A percentile compares a stretch with the other conserved stretches of the same genome.
Evolutionary conservation across 2,113 vertebrate species (phyloP).

Genomic region (Tamias sibiricus): DNA sequence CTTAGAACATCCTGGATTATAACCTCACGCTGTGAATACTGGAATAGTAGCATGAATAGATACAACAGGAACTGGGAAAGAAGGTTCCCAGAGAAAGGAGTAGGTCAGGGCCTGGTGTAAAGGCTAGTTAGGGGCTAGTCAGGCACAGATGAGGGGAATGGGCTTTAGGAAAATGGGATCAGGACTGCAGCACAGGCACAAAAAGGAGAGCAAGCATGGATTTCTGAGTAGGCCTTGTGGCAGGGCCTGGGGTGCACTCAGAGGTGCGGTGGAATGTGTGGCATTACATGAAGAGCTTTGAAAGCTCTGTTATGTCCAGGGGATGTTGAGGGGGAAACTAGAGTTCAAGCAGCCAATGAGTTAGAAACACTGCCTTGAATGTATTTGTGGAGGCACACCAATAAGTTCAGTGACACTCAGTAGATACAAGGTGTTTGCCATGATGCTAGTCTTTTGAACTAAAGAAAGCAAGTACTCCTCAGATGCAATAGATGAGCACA

Average conservation of each 20-base stretch:
- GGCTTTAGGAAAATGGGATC: not conserved
- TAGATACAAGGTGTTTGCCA: not conserved
- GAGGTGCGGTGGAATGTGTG: not conserved
- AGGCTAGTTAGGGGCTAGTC: not conserved
- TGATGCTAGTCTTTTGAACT: not conserved
- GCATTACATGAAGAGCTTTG: not conserved
- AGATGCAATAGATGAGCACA: not conserved
- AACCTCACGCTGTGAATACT: not conserved
- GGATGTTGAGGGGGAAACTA: not conserved
- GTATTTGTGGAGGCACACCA: not conserved
- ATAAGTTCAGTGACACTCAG: not conserved
- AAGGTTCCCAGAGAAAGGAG: not conserved
- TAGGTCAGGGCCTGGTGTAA: not conserved
- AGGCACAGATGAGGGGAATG: not conserved
- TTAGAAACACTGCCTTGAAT: not conserved
- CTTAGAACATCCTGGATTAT: too few relatives aligned
- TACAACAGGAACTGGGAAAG: not conserved
- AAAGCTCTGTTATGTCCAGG: not conserved
- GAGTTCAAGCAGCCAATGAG: not conserved
- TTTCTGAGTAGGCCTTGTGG: not conserved
- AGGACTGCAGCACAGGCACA: not conserved
- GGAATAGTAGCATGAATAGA: not conserved
- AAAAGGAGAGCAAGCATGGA: not conserved
- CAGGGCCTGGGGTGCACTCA: not conserved
- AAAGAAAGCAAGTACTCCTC: not conserved